Conservation (phyloP, 1,140 invertebrate genomes). For the Nixonia krombeini region DNA sequence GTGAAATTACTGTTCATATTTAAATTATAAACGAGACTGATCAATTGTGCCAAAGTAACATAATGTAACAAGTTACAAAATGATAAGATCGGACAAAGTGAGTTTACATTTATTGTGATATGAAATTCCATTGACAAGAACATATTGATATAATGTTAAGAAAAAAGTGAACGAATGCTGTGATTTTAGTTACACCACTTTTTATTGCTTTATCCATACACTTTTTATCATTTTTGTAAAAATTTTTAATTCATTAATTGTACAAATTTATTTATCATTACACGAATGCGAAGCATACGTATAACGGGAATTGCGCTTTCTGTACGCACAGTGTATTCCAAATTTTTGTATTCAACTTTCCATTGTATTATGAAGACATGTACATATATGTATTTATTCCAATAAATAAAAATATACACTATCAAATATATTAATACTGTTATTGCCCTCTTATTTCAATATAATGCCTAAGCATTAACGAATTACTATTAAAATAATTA, state of each 20-base stretch:
- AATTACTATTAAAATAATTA: too few species aligned
- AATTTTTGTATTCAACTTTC: background rate
- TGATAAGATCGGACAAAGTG: background rate
- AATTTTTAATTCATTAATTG: background rate
- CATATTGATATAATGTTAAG: background rate
- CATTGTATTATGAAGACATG: too few species aligned
- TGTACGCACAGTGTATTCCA: background rate
- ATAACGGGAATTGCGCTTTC: background rate
- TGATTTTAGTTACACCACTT: background rate
- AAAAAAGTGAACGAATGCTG: background rate
- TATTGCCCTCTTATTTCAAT: too few species aligned
- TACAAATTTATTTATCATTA: background rate
- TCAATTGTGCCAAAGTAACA: background rate
- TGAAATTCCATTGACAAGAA: background rate
- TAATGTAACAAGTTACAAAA: too few species aligned
- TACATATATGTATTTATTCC: background rate
- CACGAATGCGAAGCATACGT: too few species aligned
- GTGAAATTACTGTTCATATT: background rate
- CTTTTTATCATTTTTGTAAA: background rate
- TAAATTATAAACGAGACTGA: slow-evolving; percentile 1
- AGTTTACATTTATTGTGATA: background rate
- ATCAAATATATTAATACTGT: too few species aligned
- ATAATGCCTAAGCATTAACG: too few species aligned
- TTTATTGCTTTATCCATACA: background rate
- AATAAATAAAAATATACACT: too few species aligned